phyloP scores from a whole-genome alignment of 2,797 vertebrate genomes.

The Eulemur mongoz region DNA sequence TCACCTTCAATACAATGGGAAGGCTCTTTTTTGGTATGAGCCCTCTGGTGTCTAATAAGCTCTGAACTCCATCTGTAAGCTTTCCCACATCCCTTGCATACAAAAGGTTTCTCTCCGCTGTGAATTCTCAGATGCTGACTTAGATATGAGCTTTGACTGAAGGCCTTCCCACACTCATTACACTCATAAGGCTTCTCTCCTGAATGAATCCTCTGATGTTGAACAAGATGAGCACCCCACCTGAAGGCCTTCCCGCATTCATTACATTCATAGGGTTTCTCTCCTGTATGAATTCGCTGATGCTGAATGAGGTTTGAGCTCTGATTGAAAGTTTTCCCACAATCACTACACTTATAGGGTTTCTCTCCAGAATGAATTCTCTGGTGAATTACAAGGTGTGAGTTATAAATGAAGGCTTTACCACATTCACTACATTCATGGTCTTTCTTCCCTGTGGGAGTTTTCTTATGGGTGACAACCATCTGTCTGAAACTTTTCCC shows the following conservation, averaged over 20 bases:
- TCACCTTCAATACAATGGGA: neutral
- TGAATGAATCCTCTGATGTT: slow-evolving; percentile 61
- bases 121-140: slow-evolving; percentile 60
- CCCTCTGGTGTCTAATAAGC: slow-evolving; percentile 44
- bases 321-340: slow-evolving; percentile 64
- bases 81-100: slow-evolving; percentile 57
- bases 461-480: slow-evolving; percentile 33
- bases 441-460: slow-evolving; percentile 31
- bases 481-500: neutral
- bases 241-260: slow-evolving; percentile 69
- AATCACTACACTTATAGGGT: slow-evolving; percentile 59
- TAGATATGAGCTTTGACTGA: slow-evolving; percentile 66
- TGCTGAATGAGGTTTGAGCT: slow-evolving; percentile 67
- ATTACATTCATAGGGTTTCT: slow-evolving; percentile 62
- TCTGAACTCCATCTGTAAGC: slow-evolving; percentile 30
- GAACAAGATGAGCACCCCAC: slow-evolving; percentile 62
- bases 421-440: slow-evolving; percentile 50
- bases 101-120: slow-evolving; percentile 43
- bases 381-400: slow-evolving; percentile 51
- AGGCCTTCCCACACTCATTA: slow-evolving; percentile 69
- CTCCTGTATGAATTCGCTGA: slow-evolving; percentile 69
- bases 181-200: slow-evolving; percentile 67
- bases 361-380: slow-evolving; percentile 72
- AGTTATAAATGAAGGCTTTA: slow-evolving; percentile 48
- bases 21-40: slow-evolving; percentile 25